phyloP scores from a whole-genome alignment of 2,888 invertebrate genomes.

The Poecilus cupreus region DNA sequence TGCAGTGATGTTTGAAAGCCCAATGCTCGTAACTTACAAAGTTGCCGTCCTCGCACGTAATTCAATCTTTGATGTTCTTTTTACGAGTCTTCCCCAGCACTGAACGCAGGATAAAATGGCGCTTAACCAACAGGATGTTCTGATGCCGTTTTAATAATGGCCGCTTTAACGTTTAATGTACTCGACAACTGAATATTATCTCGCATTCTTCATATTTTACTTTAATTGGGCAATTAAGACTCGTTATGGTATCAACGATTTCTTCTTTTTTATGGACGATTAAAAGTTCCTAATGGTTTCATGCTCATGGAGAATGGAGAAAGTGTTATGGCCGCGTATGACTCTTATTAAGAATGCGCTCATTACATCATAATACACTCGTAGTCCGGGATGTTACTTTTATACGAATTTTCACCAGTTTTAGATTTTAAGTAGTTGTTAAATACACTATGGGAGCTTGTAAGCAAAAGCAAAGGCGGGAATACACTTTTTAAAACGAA shows the following conservation, averaged over 20 bases:
- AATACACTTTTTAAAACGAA: no score
- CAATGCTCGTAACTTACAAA: conserved; percentile 29
- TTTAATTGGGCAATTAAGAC: conserved; percentile 57
- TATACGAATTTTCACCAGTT: no score
- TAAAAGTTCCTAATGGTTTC: conserved; percentile 35
- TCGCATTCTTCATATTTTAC: conserved; percentile 51
- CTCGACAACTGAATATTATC: conserved; percentile 54
- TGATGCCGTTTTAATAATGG: conserved; percentile 52
- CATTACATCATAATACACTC: not conserved
- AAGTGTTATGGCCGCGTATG: conserved; percentile 18
- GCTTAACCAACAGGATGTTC: conserved; percentile 47
- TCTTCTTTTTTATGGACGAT: conserved; percentile 50
- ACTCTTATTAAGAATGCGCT: conserved; percentile 8
- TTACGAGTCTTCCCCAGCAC: conserved; percentile 22
- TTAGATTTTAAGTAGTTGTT: no score
- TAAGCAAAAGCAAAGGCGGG: no score
- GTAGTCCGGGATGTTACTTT: no score
- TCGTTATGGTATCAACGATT: conserved; percentile 54
- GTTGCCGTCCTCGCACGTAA: conserved; percentile 35
- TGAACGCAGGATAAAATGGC: conserved; percentile 37
- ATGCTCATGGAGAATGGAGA: conserved; percentile 23
- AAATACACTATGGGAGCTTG: no score
- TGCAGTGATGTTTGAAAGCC: not conserved
- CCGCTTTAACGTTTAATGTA: conserved; percentile 43
- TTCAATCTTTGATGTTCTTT: conserved; percentile 44